phyloP scores from a whole-genome alignment of 2,797 vertebrate species.

The Miichthys miiuy region DNA sequence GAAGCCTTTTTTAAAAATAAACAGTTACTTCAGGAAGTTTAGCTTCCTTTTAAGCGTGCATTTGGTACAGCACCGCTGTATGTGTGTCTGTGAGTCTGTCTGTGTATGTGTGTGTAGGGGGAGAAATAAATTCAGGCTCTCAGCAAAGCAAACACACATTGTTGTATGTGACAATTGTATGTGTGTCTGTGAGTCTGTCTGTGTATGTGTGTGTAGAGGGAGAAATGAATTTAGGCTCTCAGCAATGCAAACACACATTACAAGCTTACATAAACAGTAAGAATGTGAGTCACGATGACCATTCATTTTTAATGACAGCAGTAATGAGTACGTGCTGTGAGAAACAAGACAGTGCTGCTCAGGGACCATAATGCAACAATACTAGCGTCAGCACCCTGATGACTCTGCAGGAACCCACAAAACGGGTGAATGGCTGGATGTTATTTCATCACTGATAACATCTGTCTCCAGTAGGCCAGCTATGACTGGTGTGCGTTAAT shows the following conservation, averaged over 20 bases:
- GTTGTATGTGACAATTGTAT: no score
- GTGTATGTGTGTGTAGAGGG: neutral
- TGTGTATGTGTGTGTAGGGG: conserved; percentile 1
- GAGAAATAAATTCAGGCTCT: conserved; percentile 44
- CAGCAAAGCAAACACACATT: conserved; percentile 58
- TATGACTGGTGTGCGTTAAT: neutral
- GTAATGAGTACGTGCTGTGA: conserved; percentile 39
- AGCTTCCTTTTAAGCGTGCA: conserved; percentile 27
- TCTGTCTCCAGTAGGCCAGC: neutral
- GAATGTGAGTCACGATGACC: conserved; percentile 62
- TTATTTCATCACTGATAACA: conserved; percentile 15
- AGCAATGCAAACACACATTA: conserved; percentile 59
- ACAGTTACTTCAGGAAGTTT: conserved; percentile 46
- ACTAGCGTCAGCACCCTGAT: conserved; percentile 28
- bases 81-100: conserved; percentile 14
- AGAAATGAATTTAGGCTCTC: conserved; percentile 45
- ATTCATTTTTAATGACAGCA: conserved; percentile 71
- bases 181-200: conserved; percentile 14
- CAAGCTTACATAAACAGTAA: conserved; percentile 66
- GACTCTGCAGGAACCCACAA: conserved; percentile 27
- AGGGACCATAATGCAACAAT: conserved; percentile 61
- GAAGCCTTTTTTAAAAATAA: conserved; percentile 38
- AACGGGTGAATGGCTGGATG: neutral
- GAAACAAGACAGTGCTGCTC: conserved; percentile 41
- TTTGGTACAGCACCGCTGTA: neutral